Conservation (phyloP, 2,888 invertebrate species). For the Synanthedon andrenaeformis region DNA sequence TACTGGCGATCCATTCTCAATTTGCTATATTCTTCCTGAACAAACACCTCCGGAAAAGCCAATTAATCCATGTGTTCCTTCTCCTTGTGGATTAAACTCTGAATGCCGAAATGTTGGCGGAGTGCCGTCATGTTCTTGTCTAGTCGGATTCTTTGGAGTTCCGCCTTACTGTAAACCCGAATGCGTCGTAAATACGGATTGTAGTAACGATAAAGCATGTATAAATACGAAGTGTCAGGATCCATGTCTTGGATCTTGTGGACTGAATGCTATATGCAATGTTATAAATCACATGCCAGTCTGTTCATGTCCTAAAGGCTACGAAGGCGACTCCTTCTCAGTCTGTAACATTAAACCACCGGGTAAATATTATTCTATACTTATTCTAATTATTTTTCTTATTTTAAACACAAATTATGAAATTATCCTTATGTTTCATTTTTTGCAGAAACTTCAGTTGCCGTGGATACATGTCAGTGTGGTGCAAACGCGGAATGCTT, state of each 20-base stretch:
- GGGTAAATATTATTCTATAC: slow-evolving; percentile 28
- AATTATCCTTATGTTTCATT: slow-evolving; percentile 2
- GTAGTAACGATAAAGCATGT: slow-evolving; percentile 79
- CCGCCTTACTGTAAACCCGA: slow-evolving; percentile 83
- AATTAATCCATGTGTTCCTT: slow-evolving; percentile 76
- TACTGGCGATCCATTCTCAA: slow-evolving; percentile 75
- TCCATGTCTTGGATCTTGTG: slow-evolving; percentile 84
- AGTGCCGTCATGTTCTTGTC: slow-evolving; percentile 76
- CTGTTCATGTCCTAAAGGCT: slow-evolving; percentile 74
- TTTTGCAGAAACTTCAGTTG: slow-evolving; percentile 36
- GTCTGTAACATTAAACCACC: slow-evolving; percentile 71
- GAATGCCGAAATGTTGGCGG: slow-evolving; percentile 68
- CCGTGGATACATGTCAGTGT: slow-evolving; percentile 80
- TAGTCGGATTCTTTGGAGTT: slow-evolving; percentile 74
- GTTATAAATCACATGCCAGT: slow-evolving; percentile 82
- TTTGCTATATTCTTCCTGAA: slow-evolving; percentile 42
- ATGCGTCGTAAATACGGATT: slow-evolving; percentile 80
- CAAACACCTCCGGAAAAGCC: slow-evolving; percentile 25
- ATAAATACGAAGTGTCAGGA: slow-evolving; percentile 81
- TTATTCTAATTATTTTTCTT: neutral
- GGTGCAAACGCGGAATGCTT: slow-evolving; percentile 81
- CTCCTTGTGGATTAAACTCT: slow-evolving; percentile 82
- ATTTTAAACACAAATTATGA: neutral
- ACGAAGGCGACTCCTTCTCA: slow-evolving; percentile 81
- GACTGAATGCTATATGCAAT: slow-evolving; percentile 77